Evolutionary conservation across 2,797 vertebrate genomes (phyloP), one percentile per base, ranked within the genome.

Genomic region (Sebastolobus alascanus): DNA sequence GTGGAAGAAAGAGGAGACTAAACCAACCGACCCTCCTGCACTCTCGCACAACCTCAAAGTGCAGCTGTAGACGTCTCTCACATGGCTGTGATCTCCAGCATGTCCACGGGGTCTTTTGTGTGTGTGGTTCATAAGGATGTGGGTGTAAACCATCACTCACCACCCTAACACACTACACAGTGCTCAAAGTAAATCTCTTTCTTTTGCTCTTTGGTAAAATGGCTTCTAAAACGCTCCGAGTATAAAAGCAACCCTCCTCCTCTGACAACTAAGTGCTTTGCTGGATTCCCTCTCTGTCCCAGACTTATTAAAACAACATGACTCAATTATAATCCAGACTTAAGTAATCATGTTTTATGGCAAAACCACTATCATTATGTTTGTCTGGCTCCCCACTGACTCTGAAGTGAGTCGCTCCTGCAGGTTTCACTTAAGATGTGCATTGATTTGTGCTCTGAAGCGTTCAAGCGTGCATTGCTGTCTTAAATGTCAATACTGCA

Each of bases 301-400:
- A 52, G 31, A 78, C 82, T 84, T 84, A 92, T 91, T 93, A 86
- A 93, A 94, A 84, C 86, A 87, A 90, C 87, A 87, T 84, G 80
- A 84, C 68, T 86, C 83, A 88, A 85, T 92, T 84, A 90, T 77
- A 87, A 88, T 79, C 82, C 77, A 80, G 68, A 90, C 87, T 87
- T 84, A 85, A 92, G 87, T 92, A 87, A 93, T 95, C 84, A 80
- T 72, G 89, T 92, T 95, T 94, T 94, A 94, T 81, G 77, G 82
- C 64, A 73, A 84, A 77, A 74, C 75, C 82, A 61, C 87, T 86
- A 61, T 93, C 89, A 91, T 93, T 93, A 92, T 74, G 89, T 88
- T 59, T 72, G 87, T 92, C 89, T 92, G 87, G 75, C 84, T 87
- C 78, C 73, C 65, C 71, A 64, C 84, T 80, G 75, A 68, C 71